Percentiles rank a stretch among this genome's conserved stretches.
These are phyloP conservation scores for Pseudochirops cupreus DNA, from an alignment of 2,797 vertebrate genomes.

Conservation along the genomic window DNA sequence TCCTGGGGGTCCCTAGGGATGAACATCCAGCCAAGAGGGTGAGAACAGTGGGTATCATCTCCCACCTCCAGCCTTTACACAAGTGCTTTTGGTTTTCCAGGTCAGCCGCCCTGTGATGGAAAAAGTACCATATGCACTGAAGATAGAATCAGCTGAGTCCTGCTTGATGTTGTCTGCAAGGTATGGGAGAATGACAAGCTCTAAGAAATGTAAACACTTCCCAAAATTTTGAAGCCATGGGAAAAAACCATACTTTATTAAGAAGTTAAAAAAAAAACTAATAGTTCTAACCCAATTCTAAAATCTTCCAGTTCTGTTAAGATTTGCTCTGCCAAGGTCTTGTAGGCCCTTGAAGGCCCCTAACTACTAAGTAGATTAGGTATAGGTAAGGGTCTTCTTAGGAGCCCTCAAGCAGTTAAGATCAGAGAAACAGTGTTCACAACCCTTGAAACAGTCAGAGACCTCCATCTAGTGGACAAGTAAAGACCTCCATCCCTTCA, in stretches of 20 bases:
- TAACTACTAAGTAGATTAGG: background rate
- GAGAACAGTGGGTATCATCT: background rate
- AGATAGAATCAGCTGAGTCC: slow-evolving; percentile 91
- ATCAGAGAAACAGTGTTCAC: background rate
- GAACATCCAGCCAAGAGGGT: background rate
- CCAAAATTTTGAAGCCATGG: background rate
- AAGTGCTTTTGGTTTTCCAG: slow-evolving; percentile 81
- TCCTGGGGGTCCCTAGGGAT: background rate
- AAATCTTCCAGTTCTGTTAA: background rate
- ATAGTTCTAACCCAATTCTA: background rate
- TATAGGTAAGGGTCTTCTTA: background rate
- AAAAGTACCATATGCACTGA: slow-evolving; percentile 91
- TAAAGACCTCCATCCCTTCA: background rate
- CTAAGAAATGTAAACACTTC: background rate
- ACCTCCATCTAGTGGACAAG: background rate
- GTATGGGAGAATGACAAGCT: slow-evolving; percentile 79
- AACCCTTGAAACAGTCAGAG: background rate
- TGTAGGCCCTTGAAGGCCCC: background rate
- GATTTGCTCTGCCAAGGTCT: background rate
- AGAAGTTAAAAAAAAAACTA: background rate
- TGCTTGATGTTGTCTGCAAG: slow-evolving; percentile 94
- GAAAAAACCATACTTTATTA: background rate
- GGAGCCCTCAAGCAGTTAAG: background rate
- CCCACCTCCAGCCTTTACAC: background rate
- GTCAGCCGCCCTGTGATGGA: slow-evolving; percentile 93